phyloP scores from a whole-genome alignment of 2,888 invertebrate genomes.

The Cataglyphis cursor region DNA sequence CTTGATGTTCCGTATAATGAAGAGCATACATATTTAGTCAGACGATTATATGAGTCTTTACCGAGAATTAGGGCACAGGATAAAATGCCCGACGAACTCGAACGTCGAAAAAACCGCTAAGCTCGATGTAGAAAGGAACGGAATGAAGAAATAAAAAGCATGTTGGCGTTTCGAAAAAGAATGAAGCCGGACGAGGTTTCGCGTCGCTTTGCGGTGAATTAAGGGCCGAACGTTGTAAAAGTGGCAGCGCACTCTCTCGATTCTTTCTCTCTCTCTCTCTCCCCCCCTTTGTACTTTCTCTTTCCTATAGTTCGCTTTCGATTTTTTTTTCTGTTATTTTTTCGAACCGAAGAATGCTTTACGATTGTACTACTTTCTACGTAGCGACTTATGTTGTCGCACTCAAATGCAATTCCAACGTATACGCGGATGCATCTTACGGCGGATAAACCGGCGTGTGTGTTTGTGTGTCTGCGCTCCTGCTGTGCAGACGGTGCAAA shows the following conservation, averaged over 20 bases:
- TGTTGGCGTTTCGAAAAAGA: slow-evolving; percentile 58
- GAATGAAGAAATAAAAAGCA: slow-evolving; percentile 58
- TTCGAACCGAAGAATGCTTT: neutral
- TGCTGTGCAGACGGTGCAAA: slow-evolving; percentile 13
- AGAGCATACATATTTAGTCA: slow-evolving; percentile 35
- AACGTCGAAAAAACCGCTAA: slow-evolving; percentile 25
- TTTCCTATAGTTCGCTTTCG: slow-evolving; percentile 11
- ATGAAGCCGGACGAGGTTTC: slow-evolving; percentile 51
- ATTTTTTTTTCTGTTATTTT: neutral
- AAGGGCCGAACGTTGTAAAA: slow-evolving; percentile 77
- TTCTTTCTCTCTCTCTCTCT: slow-evolving; percentile 31
- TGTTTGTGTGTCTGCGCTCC: slow-evolving; percentile 41
- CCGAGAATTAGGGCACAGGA: slow-evolving; percentile 36
- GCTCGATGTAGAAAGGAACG: slow-evolving; percentile 31
- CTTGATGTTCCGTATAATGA: slow-evolving; percentile 34
- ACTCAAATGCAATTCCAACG: slow-evolving; percentile 33
- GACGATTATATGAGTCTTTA: slow-evolving; percentile 63
- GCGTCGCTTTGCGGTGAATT: slow-evolving; percentile 77
- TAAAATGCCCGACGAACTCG: slow-evolving; percentile 53
- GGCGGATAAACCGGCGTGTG: slow-evolving; percentile 34
- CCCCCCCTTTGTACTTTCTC: slow-evolving; percentile 5
- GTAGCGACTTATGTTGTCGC: neutral
- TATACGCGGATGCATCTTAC: slow-evolving; percentile 13
- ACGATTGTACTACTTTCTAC: neutral
- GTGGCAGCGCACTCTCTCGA: slow-evolving; percentile 60